These are phyloP conservation scores for Asteroscopus sphinx DNA, from an alignment of 2,888 invertebrate genomes.

Conservation along the genomic window DNA sequence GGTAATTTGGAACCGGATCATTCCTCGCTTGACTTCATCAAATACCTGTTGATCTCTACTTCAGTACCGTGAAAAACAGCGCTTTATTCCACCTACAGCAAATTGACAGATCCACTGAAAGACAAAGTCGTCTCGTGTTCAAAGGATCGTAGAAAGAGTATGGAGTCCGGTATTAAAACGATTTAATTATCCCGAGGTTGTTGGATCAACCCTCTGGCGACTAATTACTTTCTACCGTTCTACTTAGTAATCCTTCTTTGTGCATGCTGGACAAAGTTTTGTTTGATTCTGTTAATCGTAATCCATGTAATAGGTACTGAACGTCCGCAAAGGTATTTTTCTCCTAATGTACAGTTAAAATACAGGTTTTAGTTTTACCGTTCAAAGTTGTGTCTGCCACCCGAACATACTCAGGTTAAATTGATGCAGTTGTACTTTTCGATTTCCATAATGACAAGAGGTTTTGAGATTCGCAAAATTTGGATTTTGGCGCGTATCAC, in stretches of 20 bases:
- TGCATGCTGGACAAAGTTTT: slow-evolving; percentile 7
- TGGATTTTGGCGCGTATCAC: slow-evolving; percentile 17
- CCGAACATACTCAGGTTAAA: neutral
- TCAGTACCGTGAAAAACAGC: slow-evolving; percentile 37
- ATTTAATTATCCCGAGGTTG: slow-evolving; percentile 38
- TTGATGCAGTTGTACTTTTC: neutral
- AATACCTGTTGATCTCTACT: slow-evolving; percentile 66
- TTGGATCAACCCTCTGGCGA: slow-evolving; percentile 12
- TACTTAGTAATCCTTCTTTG: slow-evolving; percentile 16
- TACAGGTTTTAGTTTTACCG: neutral
- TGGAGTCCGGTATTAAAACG: slow-evolving; percentile 17
- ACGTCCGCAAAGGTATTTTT: neutral
- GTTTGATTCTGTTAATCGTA: slow-evolving; percentile 20
- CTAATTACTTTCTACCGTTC: slow-evolving; percentile 39
- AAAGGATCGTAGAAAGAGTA: slow-evolving; percentile 7
- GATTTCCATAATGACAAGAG: slow-evolving; percentile 5
- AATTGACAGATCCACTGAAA: slow-evolving; percentile 35
- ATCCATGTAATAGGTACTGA: neutral
- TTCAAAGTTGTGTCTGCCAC: neutral
- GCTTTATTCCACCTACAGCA: slow-evolving; percentile 17
- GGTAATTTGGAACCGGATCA: slow-evolving; percentile 71
- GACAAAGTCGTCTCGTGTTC: slow-evolving; percentile 23
- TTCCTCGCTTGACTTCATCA: slow-evolving; percentile 56
- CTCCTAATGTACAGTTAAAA: neutral
- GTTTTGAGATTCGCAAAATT: neutral